Evolutionary conservation across 2,888 invertebrate species (phyloP), one percentile per base, ranked within the genome.

Genomic region (Diaperis boleti): DNA sequence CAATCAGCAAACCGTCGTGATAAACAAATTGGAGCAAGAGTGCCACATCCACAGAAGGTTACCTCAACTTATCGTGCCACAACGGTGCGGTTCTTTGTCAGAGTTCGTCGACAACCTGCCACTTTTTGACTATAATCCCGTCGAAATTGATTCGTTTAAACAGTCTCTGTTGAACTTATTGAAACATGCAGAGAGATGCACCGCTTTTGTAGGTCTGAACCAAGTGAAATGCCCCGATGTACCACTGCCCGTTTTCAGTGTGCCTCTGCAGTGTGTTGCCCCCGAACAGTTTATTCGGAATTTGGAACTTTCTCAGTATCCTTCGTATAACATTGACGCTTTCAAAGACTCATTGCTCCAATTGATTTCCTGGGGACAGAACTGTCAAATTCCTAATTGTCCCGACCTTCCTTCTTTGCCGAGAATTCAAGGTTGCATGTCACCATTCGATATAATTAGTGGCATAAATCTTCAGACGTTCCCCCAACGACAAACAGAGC

Each of bases 371-470:
- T n/a, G n/a, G n/a, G n/a, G n/a, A n/a, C n/a, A n/a, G n/a, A n/a
- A n/a, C n/a, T n/a, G n/a, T n/a, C n/a, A n/a, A n/a, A n/a, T 20
- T 15, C 4, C 18, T 3, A 49, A 15, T 10, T 54, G 42, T 29
- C 7, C n/a, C 4, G 11, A 22, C 26, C 42, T 54, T 15, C 54
- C 54, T 8, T 10, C 5, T 17, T 17, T 54, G 6, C 54, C 54
- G 7, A 10, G 29, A 3, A 15, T 54, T 5, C 39, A 39, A 14
- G 35, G 14, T 42, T 54, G 54, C 18, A 4, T 42, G 1, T 7
- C 54, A 17, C 54, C 54, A 10, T 10, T n/a, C 1, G 15, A 41
- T 10, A 54, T 54, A 10, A 42, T 54, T 14, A 29, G 42, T n/a
- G n/a, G n/a, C 13, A 8, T 54, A 5, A 41, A 15, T 54, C 18